Percentiles rank a stretch among this genome's conserved stretches.
Evolutionary conservation across 2,113 vertebrate genomes (phyloP).

Genomic region (Plecturocebus donacophilus): DNA sequence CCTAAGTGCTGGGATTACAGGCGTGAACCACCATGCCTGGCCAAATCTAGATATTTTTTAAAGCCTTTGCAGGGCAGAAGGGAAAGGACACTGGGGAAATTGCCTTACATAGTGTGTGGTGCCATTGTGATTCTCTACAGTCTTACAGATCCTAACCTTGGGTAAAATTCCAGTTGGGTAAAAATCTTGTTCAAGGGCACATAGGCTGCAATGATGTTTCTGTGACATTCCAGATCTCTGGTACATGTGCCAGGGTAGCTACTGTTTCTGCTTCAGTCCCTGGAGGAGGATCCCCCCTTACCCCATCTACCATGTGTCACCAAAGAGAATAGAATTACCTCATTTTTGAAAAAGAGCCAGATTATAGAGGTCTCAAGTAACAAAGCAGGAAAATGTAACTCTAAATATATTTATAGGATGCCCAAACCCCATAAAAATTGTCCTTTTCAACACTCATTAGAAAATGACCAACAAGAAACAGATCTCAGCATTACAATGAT

Average conservation of each 20-base stretch:
- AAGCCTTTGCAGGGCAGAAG: background rate
- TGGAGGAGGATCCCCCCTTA: background rate
- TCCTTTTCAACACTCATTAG: constrained; percentile 36
- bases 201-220: background rate
- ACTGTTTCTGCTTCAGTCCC: constrained; percentile 32
- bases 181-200: constrained; percentile 4
- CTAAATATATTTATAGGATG: constrained; percentile 29
- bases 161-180: constrained; percentile 17
- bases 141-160: constrained; percentile 29
- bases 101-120: background rate
- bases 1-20: no score
- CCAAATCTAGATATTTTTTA: background rate
- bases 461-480: constrained; percentile 49
- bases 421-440: constrained; percentile 27
- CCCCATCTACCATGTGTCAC: constrained; percentile 1
- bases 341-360: constrained; percentile 33
- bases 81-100: background rate
- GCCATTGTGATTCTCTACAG: background rate
- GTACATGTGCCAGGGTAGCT: background rate
- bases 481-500: constrained; percentile 13
- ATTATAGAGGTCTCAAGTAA: constrained; percentile 35
- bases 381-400: constrained; percentile 22
- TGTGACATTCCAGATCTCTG: background rate
- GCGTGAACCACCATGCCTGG: no score
- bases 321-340: constrained; percentile 34